Evolutionary conservation across 2,797 vertebrate species (phyloP).

Genomic region (Sebastes hubbsi): DNA sequence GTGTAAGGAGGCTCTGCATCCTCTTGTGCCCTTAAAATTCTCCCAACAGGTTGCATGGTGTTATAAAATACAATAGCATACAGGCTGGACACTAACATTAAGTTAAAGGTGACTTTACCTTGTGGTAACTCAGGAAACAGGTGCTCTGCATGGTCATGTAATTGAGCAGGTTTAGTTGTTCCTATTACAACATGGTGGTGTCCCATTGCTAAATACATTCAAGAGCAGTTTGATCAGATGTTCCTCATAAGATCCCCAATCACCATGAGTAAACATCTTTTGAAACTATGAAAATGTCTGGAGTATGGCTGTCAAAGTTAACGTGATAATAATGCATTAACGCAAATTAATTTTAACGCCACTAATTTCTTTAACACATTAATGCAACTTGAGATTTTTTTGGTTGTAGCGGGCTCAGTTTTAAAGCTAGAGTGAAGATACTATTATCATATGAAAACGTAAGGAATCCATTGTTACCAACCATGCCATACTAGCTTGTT

Average conservation of each 20-base stretch:
- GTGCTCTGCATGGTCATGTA: background rate
- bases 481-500: too few relatives aligned
- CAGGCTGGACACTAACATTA: background rate
- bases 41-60: background rate
- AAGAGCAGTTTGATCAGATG: background rate
- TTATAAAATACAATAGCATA: background rate
- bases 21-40: background rate
- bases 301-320: too few relatives aligned
- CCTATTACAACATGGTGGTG: background rate
- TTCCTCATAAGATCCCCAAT: background rate
- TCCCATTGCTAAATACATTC: background rate
- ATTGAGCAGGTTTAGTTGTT: background rate
- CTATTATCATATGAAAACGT: too few relatives aligned
- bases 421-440: too few relatives aligned
- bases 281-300: background rate
- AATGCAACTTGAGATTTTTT: too few relatives aligned
- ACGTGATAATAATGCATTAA: too few relatives aligned
- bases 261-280: background rate
- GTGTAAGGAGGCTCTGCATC: background rate
- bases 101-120: background rate
- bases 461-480: fast-evolving
- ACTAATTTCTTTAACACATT: too few relatives aligned
- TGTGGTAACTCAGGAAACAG: background rate
- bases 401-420: too few relatives aligned
- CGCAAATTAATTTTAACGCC: too few relatives aligned